These are phyloP conservation scores for Leptocoma aspasia DNA, from an alignment of 2,113 vertebrate genomes.

Conservation along the genomic window DNA sequence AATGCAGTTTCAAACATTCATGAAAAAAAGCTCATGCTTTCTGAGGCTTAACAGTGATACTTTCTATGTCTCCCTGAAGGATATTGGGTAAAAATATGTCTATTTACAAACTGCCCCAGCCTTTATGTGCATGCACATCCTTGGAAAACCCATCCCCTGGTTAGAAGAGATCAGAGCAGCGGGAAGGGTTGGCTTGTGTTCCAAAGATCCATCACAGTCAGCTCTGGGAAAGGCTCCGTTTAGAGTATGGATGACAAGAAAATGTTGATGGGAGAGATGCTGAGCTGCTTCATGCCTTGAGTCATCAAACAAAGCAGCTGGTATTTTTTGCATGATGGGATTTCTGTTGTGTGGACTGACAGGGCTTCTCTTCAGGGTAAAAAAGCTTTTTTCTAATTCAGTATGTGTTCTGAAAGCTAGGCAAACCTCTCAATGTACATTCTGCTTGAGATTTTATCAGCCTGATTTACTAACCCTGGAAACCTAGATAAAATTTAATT, in stretches of 20 bases:
- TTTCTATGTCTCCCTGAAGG: not conserved
- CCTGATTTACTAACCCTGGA: not conserved
- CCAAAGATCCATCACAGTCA: not conserved
- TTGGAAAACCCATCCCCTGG: not conserved
- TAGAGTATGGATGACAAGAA: not conserved
- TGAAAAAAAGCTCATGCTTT: not conserved
- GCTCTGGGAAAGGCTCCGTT: not conserved
- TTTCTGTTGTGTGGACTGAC: not conserved
- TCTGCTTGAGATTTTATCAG: not conserved
- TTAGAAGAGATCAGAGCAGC: not conserved
- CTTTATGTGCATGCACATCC: not conserved
- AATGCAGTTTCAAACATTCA: not conserved
- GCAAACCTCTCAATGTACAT: not conserved
- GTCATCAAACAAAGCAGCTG: conserved; percentile 40
- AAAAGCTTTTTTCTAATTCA: not conserved
- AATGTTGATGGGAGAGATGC: not conserved
- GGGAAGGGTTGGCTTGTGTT: not conserved
- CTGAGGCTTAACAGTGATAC: not conserved
- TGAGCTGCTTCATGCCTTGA: not conserved
- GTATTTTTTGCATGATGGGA: not conserved
- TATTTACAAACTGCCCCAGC: not conserved
- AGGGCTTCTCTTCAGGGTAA: not conserved
- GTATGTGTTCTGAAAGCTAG: not conserved
- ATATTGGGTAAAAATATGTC: not conserved
- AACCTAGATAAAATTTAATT: not conserved